Evolutionary conservation across 1,140 invertebrate genomes (phyloP).

Genomic region (Drosophila obscura): DNA sequence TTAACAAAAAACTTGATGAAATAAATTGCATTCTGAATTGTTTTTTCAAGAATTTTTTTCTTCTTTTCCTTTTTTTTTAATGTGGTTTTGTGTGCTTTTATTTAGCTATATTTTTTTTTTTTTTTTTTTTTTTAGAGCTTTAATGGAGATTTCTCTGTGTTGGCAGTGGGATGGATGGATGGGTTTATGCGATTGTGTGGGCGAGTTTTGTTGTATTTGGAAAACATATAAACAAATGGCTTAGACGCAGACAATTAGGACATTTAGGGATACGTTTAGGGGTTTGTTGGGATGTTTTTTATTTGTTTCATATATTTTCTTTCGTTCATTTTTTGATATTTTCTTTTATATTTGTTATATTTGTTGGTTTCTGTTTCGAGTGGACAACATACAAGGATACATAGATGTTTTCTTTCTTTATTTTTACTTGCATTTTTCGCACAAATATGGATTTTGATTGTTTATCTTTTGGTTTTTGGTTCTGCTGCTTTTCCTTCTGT

Average conservation of each 20-base stretch:
- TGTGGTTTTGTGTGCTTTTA: slow-evolving; percentile 25
- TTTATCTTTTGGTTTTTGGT: slow-evolving; percentile 33
- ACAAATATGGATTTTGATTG: slow-evolving; percentile 47
- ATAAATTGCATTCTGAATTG: slow-evolving; percentile 75
- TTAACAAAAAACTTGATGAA: slow-evolving; percentile 31
- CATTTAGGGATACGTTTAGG: slow-evolving; percentile 81
- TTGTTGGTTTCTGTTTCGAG: slow-evolving; percentile 49
- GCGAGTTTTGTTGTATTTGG: slow-evolving; percentile 72
- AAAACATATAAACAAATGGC: slow-evolving; percentile 84
- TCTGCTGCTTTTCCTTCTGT: slow-evolving; percentile 35
- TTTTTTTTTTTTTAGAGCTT: slow-evolving; percentile 33
- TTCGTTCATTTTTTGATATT: too few species aligned
- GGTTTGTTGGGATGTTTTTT: slow-evolving; percentile 46
- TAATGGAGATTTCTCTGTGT: slow-evolving; percentile 40
- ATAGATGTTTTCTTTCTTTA: slow-evolving; percentile 61
- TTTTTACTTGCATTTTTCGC: slow-evolving; percentile 58
- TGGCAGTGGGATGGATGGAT: slow-evolving; percentile 55
- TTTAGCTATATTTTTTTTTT: slow-evolving; percentile 22
- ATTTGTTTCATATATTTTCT: slow-evolving; percentile 5
- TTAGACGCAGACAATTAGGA: slow-evolving; percentile 86
- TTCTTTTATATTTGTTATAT: slow-evolving; percentile 12
- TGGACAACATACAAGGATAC: slow-evolving; percentile 77
- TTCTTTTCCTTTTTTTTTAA: slow-evolving; percentile 35
- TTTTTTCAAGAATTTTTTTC: slow-evolving; percentile 59
- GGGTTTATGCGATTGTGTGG: slow-evolving; percentile 45